Conservation (phyloP, 37 sponge, comb jelly and placozoan genomes). For the Eunapius fragilis region DNA sequence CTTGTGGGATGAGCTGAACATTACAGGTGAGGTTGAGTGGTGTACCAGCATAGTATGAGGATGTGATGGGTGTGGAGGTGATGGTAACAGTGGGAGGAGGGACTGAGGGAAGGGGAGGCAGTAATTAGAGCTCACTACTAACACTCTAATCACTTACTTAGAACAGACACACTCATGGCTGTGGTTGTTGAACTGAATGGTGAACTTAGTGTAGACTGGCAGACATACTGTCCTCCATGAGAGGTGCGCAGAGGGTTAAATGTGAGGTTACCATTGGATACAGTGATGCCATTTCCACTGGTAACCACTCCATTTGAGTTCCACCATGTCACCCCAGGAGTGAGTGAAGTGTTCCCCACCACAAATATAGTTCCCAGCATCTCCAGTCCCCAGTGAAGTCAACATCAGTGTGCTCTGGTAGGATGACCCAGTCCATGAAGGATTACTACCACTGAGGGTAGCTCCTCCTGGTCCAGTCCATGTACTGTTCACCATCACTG, state of each 20-base stretch:
- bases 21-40: not conserved
- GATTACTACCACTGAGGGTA: not conserved
- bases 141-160: too few relatives aligned
- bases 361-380: too few relatives aligned
- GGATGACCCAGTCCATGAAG: not conserved
- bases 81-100: not conserved
- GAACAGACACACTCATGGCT: too few relatives aligned
- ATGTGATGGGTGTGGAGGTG: not conserved
- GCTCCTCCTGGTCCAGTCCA: not conserved
- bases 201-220: not conserved
- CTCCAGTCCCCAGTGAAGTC: not conserved
- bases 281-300: not conserved
- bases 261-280: not conserved
- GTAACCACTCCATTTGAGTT: not conserved
- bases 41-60: not conserved
- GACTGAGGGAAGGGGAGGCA: not conserved
- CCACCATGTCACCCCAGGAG: not conserved
- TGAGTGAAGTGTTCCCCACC: not conserved
- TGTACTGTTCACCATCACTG: not conserved
- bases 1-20: not conserved
- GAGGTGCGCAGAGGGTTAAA: not conserved
- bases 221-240: slow-evolving; percentile 9
- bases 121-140: too few relatives aligned
- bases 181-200: too few relatives aligned
- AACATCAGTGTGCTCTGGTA: not conserved